Evolutionary conservation across 2,113 vertebrate species (phyloP), one percentile per base, ranked within the genome.

Genomic region (Mus spicilegus): DNA sequence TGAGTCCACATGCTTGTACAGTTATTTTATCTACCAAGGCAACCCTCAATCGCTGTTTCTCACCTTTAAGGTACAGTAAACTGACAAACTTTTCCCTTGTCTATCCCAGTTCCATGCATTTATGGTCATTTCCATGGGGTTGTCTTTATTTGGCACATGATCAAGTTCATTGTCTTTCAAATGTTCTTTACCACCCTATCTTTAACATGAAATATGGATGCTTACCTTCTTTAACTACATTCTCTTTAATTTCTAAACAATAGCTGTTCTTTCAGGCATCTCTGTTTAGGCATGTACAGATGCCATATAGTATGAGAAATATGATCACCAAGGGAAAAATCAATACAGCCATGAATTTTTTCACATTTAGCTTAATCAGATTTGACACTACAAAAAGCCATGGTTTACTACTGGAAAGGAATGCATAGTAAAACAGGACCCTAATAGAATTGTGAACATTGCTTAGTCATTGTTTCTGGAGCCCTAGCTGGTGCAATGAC

Each of bases 301-400:
- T 97, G 39, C 63, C 87, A 72, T 95, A 96, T 93, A 95, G 82
- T 72, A 88, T 65, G 36, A 97, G 81, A 97, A 97, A 96, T 92
- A 89, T 84, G 88, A 85, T 26, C 56, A 82, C 86, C 93, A 88
- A 95, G 78, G 46, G 90, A 91, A 86, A 96, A 97, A 97, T 97
- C 77, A 0, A 98, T 97, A 97, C 86, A 90, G 93, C 90, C 96
- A 96, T 96, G 85, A 90, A 96, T 96, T 91, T 82, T 95, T 86
- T 95, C 86, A 96, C 11, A 4, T 96, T 97, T 95, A 94, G 94
- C 80, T 97, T 97, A 95, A 95, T 95, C 85, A 96, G 91, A 63
- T 76, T 92, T 96, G 88, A 96, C 92, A 93, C 92, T 93, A 67
- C 96, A 77, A 67, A 97, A 93, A 97, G 86, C 81, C 77, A 39